Conservation (phyloP, 1,140 invertebrate species). For the Bombus confusus region DNA sequence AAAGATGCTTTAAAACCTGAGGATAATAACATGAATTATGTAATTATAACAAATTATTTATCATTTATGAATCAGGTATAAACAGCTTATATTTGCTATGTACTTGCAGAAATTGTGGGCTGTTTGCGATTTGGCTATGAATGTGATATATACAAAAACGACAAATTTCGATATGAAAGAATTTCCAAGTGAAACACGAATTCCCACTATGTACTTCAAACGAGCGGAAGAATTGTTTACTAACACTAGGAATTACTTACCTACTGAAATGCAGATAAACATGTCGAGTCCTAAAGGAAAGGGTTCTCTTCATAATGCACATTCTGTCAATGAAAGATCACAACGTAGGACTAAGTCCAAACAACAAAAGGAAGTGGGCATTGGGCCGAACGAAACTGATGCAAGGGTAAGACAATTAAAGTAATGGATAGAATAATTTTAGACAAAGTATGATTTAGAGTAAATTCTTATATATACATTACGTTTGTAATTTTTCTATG, state of each 20-base stretch:
- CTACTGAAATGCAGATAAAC: slow-evolving; percentile 85
- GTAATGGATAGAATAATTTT: slow-evolving; percentile 15
- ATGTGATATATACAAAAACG: slow-evolving; percentile 93
- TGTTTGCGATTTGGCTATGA: slow-evolving; percentile 96
- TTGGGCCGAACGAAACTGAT: slow-evolving; percentile 85
- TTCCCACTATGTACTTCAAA: slow-evolving; percentile 93
- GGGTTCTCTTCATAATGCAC: slow-evolving; percentile 79
- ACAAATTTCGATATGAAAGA: slow-evolving; percentile 94
- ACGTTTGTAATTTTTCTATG: not conserved
- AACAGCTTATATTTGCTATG: slow-evolving; percentile 48
- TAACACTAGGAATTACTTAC: slow-evolving; percentile 88
- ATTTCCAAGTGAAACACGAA: slow-evolving; percentile 91
- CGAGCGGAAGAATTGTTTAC: slow-evolving; percentile 87
- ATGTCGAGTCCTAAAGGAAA: slow-evolving; percentile 82
- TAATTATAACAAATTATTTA: slow-evolving; percentile 81
- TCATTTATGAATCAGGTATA: not conserved
- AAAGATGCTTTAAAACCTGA: slow-evolving; percentile 93
- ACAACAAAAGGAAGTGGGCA: slow-evolving; percentile 83
- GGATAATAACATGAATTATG: slow-evolving; percentile 91
- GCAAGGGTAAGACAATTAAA: slow-evolving; percentile 82
- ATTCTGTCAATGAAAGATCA: slow-evolving; percentile 75
- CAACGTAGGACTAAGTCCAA: slow-evolving; percentile 80
- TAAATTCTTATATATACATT: not conserved
- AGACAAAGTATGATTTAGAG: not conserved
- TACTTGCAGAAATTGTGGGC: slow-evolving; percentile 95